phyloP scores from a whole-genome alignment of 1,140 invertebrate species.

The Diploscapter pachys region DNA sequence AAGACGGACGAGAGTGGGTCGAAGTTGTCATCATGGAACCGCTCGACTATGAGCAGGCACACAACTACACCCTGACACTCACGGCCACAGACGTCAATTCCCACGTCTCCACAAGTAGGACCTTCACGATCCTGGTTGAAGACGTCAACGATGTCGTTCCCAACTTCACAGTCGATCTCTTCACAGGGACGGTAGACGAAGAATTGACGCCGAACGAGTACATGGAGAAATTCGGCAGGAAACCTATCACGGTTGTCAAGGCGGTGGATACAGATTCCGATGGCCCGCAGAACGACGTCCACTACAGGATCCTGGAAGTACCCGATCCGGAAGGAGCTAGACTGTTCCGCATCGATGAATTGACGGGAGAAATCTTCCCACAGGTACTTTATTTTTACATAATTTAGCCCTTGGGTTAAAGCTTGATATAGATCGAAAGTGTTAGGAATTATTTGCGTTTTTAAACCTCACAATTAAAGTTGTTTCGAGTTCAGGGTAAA shows the following conservation, averaged over 20 bases:
- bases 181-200: constrained; percentile 56
- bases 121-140: constrained; percentile 41
- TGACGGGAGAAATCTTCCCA: constrained; percentile 33
- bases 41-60: constrained; percentile 49
- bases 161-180: constrained; percentile 52
- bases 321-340: constrained; percentile 13
- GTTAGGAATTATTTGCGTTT: constrained; percentile 7
- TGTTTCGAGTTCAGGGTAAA: constrained; percentile 43
- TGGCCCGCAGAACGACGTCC: constrained; percentile 51
- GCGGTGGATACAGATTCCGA: constrained; percentile 48
- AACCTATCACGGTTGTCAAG: constrained; percentile 48
- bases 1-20: constrained; percentile 48
- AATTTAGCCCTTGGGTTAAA: background rate
- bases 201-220: constrained; percentile 50
- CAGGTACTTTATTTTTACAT: background rate
- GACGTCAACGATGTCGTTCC: constrained; percentile 55
- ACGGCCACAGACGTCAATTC: constrained; percentile 53
- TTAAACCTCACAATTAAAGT: background rate
- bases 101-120: constrained; percentile 41
- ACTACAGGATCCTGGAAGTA: constrained; percentile 48
- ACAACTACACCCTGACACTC: constrained; percentile 54
- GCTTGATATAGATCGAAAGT: background rate
- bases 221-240: constrained; percentile 41
- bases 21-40: constrained; percentile 52
- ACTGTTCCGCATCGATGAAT: constrained; percentile 30